Percentiles rank a stretch among this genome's conserved stretches.
These are phyloP conservation scores for Bursaphelenchus mucronatus DNA, from an alignment of 1,140 invertebrate species.

Conservation along the genomic window DNA sequence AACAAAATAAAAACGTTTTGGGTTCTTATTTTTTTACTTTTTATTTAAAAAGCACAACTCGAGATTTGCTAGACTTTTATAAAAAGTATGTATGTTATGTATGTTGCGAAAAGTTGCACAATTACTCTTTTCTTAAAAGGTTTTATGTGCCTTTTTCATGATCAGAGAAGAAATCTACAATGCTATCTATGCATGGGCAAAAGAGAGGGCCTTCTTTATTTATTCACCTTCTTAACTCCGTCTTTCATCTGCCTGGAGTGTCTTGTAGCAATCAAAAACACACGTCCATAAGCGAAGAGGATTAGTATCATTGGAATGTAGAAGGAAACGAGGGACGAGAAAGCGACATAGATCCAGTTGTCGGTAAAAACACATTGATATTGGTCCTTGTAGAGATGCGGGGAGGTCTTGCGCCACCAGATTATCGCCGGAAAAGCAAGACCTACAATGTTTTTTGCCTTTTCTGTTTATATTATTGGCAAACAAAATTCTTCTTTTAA, in stretches of 20 bases:
- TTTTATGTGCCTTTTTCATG: neutral
- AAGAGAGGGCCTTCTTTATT: neutral
- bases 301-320: constrained; percentile 59
- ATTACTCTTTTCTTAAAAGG: too few species aligned
- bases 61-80: too few species aligned
- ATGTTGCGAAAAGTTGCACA: too few species aligned
- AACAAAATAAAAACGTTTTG: too few species aligned
- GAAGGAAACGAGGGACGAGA: constrained; percentile 59
- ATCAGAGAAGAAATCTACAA: neutral
- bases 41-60: too few species aligned
- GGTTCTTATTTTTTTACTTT: too few species aligned
- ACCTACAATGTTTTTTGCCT: constrained; percentile 28
- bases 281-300: constrained; percentile 58
- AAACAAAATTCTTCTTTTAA: neutral
- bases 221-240: constrained; percentile 53
- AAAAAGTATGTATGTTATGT: too few species aligned
- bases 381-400: constrained; percentile 56
- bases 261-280: constrained; percentile 58
- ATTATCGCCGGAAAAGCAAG: constrained; percentile 59
- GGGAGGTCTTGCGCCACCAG: constrained; percentile 55
- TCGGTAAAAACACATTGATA: constrained; percentile 57
- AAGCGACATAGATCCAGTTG: constrained; percentile 50
- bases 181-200: neutral
- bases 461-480: neutral
- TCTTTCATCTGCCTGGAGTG: constrained; percentile 55